phyloP scores from a whole-genome alignment of 1,140 invertebrate genomes.

The Drosophila ironensis region DNA sequence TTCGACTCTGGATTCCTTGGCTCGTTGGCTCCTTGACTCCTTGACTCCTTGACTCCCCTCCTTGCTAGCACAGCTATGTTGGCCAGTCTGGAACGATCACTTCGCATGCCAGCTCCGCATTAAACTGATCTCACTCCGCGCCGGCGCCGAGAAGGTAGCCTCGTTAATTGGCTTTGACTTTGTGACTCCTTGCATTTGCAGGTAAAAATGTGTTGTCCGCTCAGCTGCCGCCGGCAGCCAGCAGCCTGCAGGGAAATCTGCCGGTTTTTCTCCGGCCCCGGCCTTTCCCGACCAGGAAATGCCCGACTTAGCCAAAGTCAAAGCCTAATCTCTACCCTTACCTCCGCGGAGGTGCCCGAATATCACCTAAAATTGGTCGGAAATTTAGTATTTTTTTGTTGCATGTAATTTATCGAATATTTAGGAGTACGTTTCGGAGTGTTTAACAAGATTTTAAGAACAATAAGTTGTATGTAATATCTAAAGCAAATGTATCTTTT shows the following conservation, averaged over 20 bases:
- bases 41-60: conserved; percentile 8
- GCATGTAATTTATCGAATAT: too few species aligned
- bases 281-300: conserved; percentile 56
- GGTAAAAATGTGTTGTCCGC: not conserved
- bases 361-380: not conserved
- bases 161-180: conserved; percentile 48
- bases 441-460: too few species aligned
- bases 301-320: conserved; percentile 38
- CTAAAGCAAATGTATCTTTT: conserved; percentile 68
- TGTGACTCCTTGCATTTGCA: conserved; percentile 17
- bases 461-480: too few species aligned
- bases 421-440: too few species aligned
- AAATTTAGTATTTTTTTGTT: not conserved
- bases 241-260: conserved; percentile 18
- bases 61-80: too few species aligned
- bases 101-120: conserved; percentile 64
- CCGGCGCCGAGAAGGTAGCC: not conserved
- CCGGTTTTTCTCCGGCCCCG: conserved; percentile 30
- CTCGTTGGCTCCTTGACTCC: not conserved
- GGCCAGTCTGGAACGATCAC: conserved; percentile 36
- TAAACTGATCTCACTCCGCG: conserved; percentile 19
- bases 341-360: not conserved
- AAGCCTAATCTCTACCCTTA: conserved; percentile 24
- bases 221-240: conserved; percentile 33
- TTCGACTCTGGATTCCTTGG: not conserved